A percentile compares a stretch with the other conserved stretches of the same genome.
phyloP scores from a whole-genome alignment of 1,140 invertebrate genomes.

The Eurosta solidaginis region DNA sequence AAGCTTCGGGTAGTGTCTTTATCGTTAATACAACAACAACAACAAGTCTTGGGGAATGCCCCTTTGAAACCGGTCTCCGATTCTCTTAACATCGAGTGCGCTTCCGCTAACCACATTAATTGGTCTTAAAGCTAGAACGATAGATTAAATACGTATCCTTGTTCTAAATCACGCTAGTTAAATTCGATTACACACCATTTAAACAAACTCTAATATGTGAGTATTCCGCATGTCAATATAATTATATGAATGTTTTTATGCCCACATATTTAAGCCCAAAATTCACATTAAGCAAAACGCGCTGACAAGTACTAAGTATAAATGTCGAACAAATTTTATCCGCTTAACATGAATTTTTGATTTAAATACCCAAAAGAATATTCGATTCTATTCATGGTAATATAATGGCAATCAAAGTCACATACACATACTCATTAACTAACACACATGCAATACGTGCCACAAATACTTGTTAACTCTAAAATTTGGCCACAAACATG shows the following conservation, averaged over 20 bases:
- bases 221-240: no score
- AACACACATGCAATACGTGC: background rate
- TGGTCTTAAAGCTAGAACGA: no score
- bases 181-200: background rate
- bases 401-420: background rate
- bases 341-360: constrained; percentile 19
- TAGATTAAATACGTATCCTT: no score
- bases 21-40: no score
- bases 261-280: background rate
- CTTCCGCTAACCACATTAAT: no score
- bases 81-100: no score
- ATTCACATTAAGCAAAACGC: background rate
- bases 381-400: background rate
- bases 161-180: no score
- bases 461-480: background rate
- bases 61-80: no score
- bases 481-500: background rate
- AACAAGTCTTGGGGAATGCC: no score
- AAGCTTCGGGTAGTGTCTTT: no score
- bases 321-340: constrained; percentile 2
- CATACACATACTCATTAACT: background rate
- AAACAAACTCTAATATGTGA: no score
- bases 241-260: background rate
- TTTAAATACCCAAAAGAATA: constrained; percentile 18
- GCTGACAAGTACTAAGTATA: background rate